These are phyloP conservation scores for Agapornis canus DNA, from an alignment of 2,797 vertebrate species.

Conservation along the genomic window DNA sequence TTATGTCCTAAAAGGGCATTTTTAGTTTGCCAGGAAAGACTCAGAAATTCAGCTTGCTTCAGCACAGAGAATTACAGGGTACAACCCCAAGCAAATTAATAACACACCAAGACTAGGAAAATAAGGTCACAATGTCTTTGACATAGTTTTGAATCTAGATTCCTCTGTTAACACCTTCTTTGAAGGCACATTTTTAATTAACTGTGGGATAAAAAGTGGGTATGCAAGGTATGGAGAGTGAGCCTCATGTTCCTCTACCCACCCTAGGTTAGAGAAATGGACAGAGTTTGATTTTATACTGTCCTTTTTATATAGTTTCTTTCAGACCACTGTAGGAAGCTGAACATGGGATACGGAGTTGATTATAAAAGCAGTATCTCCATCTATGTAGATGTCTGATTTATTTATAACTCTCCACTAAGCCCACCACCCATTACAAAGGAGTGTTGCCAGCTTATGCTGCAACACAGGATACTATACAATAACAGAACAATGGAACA, in stretches of 20 bases:
- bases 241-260: background rate
- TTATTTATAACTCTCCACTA: background rate
- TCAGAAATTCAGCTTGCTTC: constrained; percentile 61
- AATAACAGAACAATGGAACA: background rate
- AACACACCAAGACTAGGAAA: constrained; percentile 18
- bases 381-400: background rate
- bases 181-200: background rate
- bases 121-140: constrained; percentile 57
- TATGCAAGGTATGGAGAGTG: background rate
- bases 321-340: background rate
- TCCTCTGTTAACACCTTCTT: background rate
- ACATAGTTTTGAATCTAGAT: background rate
- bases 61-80: constrained; percentile 60
- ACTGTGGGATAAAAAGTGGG: background rate
- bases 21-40: constrained; percentile 28
- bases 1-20: constrained; percentile 25
- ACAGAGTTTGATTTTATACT: background rate
- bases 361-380: background rate
- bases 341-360: background rate
- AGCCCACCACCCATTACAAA: background rate
- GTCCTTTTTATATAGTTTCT: background rate
- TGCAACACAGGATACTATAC: background rate
- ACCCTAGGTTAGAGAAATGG: background rate
- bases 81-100: constrained; percentile 57
- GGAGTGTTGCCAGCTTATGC: background rate